phyloP scores from a whole-genome alignment of 2,797 vertebrate genomes.

The Tapirus indicus region DNA sequence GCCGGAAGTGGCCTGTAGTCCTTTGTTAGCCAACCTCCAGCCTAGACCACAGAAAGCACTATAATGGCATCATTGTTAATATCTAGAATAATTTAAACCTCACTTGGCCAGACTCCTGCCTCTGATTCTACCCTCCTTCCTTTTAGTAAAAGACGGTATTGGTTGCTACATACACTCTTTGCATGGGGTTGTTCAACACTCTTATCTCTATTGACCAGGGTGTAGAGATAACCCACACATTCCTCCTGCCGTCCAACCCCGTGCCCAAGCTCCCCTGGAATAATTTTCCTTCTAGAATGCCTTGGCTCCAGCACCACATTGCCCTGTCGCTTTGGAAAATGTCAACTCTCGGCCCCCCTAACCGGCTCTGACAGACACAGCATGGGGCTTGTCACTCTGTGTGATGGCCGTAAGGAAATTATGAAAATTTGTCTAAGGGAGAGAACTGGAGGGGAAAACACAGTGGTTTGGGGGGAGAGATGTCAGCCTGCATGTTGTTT shows the following conservation, averaged over 20 bases:
- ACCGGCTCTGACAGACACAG: conserved; percentile 79
- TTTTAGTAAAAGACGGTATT: not conserved
- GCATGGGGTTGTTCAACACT: rapidly evolving
- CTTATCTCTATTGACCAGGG: no score
- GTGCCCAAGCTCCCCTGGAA: not conserved
- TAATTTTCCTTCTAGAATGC: not conserved
- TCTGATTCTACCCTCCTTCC: not conserved
- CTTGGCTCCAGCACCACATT: conserved; percentile 50
- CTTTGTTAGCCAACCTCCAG: not conserved
- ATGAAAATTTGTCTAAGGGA: conserved; percentile 60
- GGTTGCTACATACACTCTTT: rapidly evolving
- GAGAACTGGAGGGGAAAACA: conserved; percentile 22
- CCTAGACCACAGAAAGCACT: not conserved
- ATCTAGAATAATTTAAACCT: not conserved
- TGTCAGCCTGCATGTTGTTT: not conserved
- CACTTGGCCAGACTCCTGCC: no score
- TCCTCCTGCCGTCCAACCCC: not conserved
- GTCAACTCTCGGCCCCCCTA: conserved; percentile 75
- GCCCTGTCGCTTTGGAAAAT: conserved; percentile 74
- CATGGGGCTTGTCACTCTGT: conserved; percentile 81
- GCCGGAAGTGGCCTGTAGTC: no score
- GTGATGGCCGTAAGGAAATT: conserved; percentile 72
- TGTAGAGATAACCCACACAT: not conserved
- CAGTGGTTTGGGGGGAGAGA: not conserved
- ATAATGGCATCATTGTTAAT: not conserved